Percentiles rank a stretch among this genome's conserved stretches.
These are phyloP conservation scores for Ptychobarbus kaznakovi DNA, from an alignment of 2,797 vertebrate genomes.

Conservation along the genomic window DNA sequence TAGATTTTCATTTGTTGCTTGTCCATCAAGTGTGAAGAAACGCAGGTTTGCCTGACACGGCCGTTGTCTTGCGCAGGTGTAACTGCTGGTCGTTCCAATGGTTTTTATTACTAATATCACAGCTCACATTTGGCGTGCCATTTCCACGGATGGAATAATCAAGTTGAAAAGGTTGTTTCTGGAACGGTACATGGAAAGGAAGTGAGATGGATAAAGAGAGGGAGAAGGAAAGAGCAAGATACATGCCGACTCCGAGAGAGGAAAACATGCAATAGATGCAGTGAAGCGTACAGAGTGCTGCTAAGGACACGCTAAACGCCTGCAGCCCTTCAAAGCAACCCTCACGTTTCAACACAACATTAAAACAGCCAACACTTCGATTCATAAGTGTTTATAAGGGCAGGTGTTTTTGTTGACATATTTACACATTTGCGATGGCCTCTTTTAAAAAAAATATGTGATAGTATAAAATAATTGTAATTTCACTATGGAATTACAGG, in stretches of 20 bases:
- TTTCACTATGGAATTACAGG: neutral
- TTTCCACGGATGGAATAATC: slow-evolving; percentile 48
- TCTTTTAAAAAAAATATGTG: neutral
- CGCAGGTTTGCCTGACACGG: slow-evolving; percentile 11
- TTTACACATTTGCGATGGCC: neutral
- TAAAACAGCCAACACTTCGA: slow-evolving; percentile 27
- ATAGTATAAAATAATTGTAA: neutral
- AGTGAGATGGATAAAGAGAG: slow-evolving; percentile 1
- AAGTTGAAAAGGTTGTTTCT: slow-evolving; percentile 47
- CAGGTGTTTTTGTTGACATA: neutral
- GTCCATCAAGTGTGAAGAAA: slow-evolving; percentile 45
- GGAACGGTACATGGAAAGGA: slow-evolving; percentile 23
- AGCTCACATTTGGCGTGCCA: slow-evolving; percentile 43
- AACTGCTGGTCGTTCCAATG: slow-evolving; percentile 22
- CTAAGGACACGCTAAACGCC: slow-evolving; percentile 53
- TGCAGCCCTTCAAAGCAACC: slow-evolving; percentile 43
- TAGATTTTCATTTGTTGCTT: slow-evolving; percentile 56
- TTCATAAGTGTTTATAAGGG: neutral
- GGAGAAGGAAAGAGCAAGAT: neutral
- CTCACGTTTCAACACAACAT: slow-evolving; percentile 42
- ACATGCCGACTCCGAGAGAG: slow-evolving; percentile 52
- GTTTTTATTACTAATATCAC: slow-evolving; percentile 35
- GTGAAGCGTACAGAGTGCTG: slow-evolving; percentile 31
- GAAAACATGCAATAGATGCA: slow-evolving; percentile 63
- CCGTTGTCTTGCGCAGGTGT: slow-evolving; percentile 21